Conservation (phyloP, 64 coral and sea anemone species). For the Montipora capricornis region DNA sequence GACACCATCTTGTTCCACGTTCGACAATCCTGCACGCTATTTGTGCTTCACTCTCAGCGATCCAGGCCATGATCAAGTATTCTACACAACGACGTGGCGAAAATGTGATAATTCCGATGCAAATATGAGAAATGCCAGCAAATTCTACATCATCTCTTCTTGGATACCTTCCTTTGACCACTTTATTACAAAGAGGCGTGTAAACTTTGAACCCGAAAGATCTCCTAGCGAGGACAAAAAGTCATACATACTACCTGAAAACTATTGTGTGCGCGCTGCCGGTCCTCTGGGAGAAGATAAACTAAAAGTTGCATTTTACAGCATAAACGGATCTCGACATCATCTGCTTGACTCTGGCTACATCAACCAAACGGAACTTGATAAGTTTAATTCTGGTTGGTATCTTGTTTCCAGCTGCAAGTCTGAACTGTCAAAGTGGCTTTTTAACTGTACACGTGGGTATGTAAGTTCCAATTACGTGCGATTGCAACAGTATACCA, state of each 20-base stretch:
- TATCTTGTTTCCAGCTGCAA: constrained; percentile 58
- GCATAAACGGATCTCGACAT: constrained; percentile 51
- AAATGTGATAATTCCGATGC: constrained; percentile 47
- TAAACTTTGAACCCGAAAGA: constrained; percentile 49
- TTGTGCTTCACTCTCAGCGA: constrained; percentile 44
- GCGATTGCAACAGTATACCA: constrained; percentile 26
- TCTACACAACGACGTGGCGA: constrained; percentile 55
- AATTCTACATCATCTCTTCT: constrained; percentile 65
- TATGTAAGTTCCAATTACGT: constrained; percentile 66
- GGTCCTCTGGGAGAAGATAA: constrained; percentile 36
- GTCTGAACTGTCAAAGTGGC: constrained; percentile 46
- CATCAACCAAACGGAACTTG: constrained; percentile 25
- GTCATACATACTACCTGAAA: constrained; percentile 13
- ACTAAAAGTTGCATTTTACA: constrained; percentile 66
- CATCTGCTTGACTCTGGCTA: constrained; percentile 62
- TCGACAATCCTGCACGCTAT: constrained; percentile 50
- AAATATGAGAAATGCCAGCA: constrained; percentile 57
- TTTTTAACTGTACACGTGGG: constrained; percentile 44
- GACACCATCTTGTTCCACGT: constrained; percentile 62
- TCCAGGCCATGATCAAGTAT: constrained; percentile 15
- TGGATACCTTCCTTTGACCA: constrained; percentile 71
- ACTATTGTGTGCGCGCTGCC: constrained; percentile 59
- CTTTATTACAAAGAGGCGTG: constrained; percentile 37
- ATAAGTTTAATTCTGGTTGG: constrained; percentile 57
- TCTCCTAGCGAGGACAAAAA: constrained; percentile 24